Base-by-base conservation (phyloP, 2,888 invertebrate genomes). In the Spisula solida region DNA sequence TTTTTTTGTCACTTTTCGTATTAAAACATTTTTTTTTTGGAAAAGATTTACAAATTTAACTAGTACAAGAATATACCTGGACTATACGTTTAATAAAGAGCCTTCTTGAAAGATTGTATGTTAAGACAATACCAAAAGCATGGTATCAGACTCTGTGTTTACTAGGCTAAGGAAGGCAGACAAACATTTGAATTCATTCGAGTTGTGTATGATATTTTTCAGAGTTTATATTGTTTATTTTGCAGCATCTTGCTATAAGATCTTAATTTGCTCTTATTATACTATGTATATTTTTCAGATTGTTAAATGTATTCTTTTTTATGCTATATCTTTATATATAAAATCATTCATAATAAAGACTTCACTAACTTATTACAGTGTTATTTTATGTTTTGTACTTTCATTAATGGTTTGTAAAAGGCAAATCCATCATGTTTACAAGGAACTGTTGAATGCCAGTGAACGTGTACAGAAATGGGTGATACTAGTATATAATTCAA, bases 311-410 rank as follows among this genome's bases (percentile, higher is more conserved):
- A 82, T 85, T 84, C 84, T 84, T 86, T 70, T 90, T 87, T 87
- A 85, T 89, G 91, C 91, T 91, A 86, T 91, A 91, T 88, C 89
- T 91, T 89, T 89, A 75, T 56, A 82, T 70, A 51, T 47, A 89
- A 87, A 86, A 84, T 86, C 89, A 91, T 89, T 81, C 88, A 86
- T 90, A 90, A 88, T 86, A 88, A 90, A 90, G 88, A 86, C 87
- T 87, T 88, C 87, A 81, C 88, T 82, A 82, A 79, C 31, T 41
- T 55, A 16, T 55, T 66, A 51, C 29, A 70, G 18, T 81, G 25
- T 70, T 51, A 51, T 55, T 48, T n/a, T 80, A 51, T 51, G 14
- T 51, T 51, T 4, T 51, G 51, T 51, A 14, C 12, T 51, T 51
- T 16, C 16, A 16, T 16, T 1, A 51, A 51, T 51, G 14, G 12